Percentiles rank a stretch among this genome's conserved stretches.
Conservation (phyloP, 2,888 invertebrate genomes). For the Parthenolecanium corni region DNA sequence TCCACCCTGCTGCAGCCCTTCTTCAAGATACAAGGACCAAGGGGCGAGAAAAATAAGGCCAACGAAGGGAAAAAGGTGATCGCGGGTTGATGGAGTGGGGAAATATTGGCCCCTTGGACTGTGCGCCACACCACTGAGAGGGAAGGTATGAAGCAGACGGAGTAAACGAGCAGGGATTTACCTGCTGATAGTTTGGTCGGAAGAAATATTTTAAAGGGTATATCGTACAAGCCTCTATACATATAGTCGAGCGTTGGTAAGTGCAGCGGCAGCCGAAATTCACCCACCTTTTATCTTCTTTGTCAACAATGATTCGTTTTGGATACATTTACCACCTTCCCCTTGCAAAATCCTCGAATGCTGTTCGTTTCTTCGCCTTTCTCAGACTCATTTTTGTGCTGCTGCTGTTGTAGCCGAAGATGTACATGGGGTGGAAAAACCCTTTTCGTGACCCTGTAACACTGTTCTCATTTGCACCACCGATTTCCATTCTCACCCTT, state of each 20-base stretch:
- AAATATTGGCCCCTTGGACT: not conserved
- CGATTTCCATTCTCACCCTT: not conserved
- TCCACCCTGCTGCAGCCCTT: too few relatives aligned
- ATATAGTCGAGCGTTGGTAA: constrained; percentile 6
- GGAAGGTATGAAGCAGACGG: not conserved
- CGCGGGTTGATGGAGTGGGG: constrained; percentile 1
- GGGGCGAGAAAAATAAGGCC: not conserved
- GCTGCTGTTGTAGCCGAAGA: not conserved
- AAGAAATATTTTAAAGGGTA: constrained; percentile 20
- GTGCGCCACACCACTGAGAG: not conserved
- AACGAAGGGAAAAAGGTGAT: not conserved
- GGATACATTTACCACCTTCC: constrained; percentile 12
- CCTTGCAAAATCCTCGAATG: not conserved
- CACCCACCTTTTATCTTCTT: constrained; percentile 26
- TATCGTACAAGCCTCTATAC: not conserved
- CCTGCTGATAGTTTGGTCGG: constrained; percentile 13
- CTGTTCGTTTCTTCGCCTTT: not conserved
- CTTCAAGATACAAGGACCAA: not conserved
- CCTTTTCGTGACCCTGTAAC: constrained; percentile 26
- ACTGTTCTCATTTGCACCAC: not conserved
- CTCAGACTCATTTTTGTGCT: too few relatives aligned
- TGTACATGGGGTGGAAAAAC: not conserved
- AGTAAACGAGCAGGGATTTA: constrained; percentile 5
- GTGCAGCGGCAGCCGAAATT: constrained; percentile 19
- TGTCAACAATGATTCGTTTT: constrained; percentile 29